phyloP scores from a whole-genome alignment of 2,113 vertebrate genomes.

The Aegithalos caudatus region DNA sequence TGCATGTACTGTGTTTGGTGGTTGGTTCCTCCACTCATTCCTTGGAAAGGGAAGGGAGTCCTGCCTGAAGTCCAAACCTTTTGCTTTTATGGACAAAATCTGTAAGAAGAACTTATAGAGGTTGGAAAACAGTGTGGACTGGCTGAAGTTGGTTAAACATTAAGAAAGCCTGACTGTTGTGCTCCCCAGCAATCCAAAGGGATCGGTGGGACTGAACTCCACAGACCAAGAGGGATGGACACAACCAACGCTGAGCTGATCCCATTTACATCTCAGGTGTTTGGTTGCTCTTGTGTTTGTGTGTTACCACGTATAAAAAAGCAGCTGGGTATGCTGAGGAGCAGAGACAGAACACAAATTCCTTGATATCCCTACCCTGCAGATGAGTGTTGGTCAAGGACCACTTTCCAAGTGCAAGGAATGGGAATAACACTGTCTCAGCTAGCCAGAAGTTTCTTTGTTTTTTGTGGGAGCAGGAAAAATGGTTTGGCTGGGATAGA shows the following conservation, averaged over 20 bases:
- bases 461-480: neutral
- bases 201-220: neutral
- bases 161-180: neutral
- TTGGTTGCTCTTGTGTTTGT: neutral
- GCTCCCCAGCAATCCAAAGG: neutral
- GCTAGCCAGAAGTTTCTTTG: neutral
- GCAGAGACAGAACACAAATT: neutral
- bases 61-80: neutral
- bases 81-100: neutral
- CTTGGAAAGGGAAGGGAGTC: neutral
- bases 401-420: neutral
- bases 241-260: neutral
- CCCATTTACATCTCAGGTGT: neutral
- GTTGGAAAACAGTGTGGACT: neutral
- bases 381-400: neutral
- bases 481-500: neutral
- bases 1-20: neutral
- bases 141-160: neutral
- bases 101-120: neutral
- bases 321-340: accelerated
- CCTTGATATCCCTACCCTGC: neutral
- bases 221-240: neutral
- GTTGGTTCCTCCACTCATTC: neutral
- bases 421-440: neutral
- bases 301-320: neutral